These are phyloP conservation scores for Anas georgica DNA, from an alignment of 2,797 vertebrate genomes.

Conservation along the genomic window DNA sequence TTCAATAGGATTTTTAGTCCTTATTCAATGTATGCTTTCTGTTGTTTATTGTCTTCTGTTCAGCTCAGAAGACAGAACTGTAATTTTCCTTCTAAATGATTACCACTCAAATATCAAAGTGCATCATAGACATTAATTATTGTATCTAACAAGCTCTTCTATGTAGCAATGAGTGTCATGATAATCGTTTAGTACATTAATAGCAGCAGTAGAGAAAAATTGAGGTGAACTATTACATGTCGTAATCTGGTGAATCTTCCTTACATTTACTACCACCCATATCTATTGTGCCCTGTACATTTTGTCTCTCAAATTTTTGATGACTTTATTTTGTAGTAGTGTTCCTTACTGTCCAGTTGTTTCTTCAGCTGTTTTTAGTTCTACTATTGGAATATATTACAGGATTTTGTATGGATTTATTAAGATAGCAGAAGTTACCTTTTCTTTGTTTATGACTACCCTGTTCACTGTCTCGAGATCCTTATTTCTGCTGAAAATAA, in stretches of 20 bases:
- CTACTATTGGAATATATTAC: background rate
- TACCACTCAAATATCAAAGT: background rate
- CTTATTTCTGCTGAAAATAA: background rate
- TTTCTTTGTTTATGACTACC: background rate
- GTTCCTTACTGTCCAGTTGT: background rate
- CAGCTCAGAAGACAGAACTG: background rate
- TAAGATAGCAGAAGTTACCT: background rate
- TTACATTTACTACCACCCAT: fast-evolving
- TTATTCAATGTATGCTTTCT: background rate
- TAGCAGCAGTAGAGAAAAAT: background rate
- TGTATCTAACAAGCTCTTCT: background rate
- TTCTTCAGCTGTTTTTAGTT: background rate
- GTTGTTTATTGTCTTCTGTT: background rate
- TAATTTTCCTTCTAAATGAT: background rate
- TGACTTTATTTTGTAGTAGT: background rate
- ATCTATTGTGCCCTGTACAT: background rate
- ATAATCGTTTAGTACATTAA: background rate
- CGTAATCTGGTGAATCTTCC: background rate
- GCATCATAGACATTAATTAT: background rate
- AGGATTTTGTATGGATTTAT: background rate
- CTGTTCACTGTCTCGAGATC: background rate
- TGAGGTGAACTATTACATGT: background rate
- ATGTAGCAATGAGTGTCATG: background rate
- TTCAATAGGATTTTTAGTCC: background rate
- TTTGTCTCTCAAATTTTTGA: background rate